A percentile compares a stretch with the other conserved stretches of the same genome.
phyloP scores from a whole-genome alignment of 2,888 invertebrate genomes.

The Congeria kusceri region DNA sequence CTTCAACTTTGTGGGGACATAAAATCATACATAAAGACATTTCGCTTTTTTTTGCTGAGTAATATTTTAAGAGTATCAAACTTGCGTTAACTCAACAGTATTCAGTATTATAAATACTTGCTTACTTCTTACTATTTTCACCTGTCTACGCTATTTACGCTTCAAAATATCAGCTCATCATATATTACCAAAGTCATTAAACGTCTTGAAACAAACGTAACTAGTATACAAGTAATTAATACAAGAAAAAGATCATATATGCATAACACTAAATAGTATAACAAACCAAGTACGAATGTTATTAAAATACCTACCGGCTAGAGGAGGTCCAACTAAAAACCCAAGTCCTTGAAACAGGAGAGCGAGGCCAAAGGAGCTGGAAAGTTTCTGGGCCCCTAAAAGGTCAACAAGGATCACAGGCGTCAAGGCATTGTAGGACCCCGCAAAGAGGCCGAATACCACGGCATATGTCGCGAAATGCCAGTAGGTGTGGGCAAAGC shows the following conservation, averaged over 20 bases:
- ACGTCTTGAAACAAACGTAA: background rate
- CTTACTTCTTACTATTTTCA: too few relatives aligned
- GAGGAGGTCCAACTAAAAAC: constrained; percentile 35
- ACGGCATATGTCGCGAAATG: constrained; percentile 52
- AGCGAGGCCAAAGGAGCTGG: constrained; percentile 64
- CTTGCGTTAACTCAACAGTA: too few relatives aligned
- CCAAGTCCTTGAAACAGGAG: constrained; percentile 43
- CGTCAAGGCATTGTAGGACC: constrained; percentile 63
- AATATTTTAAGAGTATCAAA: too few relatives aligned
- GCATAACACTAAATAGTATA: background rate
- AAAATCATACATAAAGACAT: too few relatives aligned
- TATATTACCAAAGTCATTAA: background rate
- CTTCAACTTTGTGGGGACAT: too few relatives aligned
- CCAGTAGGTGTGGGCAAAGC: constrained; percentile 26
- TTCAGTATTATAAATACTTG: too few relatives aligned
- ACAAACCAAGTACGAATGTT: background rate
- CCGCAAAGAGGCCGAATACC: constrained; percentile 66
- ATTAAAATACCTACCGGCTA: constrained; percentile 21
- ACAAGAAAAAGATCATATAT: too few relatives aligned
- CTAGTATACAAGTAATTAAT: background rate
- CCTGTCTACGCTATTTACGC: too few relatives aligned
- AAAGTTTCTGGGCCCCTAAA: constrained; percentile 62
- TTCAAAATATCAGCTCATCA: too few relatives aligned
- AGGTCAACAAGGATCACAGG: constrained; percentile 67
- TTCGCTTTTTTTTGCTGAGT: too few relatives aligned